Evolutionary conservation across 2,888 invertebrate genomes (phyloP).

Genomic region (Dioctria linearis): DNA sequence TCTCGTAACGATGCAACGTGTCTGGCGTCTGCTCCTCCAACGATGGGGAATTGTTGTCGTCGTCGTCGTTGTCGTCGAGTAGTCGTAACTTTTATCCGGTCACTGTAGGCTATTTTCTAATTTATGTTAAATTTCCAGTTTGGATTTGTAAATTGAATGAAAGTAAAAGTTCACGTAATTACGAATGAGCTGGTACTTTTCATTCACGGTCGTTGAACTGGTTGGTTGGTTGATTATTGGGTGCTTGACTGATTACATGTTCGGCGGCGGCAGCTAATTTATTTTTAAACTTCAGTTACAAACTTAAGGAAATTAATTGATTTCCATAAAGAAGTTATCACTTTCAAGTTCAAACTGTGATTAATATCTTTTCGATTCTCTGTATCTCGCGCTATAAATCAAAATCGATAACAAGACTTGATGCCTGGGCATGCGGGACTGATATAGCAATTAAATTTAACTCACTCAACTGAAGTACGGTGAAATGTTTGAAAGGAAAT

Average conservation of each 20-base stretch:
- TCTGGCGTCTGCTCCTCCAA: neutral
- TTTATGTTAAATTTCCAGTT: slow-evolving; percentile 33
- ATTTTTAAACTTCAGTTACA: neutral
- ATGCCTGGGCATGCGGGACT: neutral
- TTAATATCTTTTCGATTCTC: neutral
- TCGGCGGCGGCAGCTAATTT: neutral
- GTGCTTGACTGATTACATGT: neutral
- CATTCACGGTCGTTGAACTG: neutral
- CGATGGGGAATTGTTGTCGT: neutral
- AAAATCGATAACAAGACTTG: slow-evolving; percentile 9
- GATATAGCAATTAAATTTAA: neutral
- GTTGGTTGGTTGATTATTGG: neutral
- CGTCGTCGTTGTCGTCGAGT: neutral
- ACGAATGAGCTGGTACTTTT: neutral
- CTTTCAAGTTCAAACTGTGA: neutral
- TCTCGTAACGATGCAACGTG: neutral
- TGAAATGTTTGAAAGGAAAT: slow-evolving; percentile 3
- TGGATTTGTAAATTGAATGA: slow-evolving; percentile 8
- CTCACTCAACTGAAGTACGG: neutral
- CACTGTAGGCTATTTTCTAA: slow-evolving; percentile 22
- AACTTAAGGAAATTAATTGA: neutral
- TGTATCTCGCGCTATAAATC: neutral
- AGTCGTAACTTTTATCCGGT: neutral
- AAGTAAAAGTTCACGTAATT: slow-evolving; percentile 24
- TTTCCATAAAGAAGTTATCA: neutral